Conservation (phyloP, 2,888 invertebrate species). For the Drosophila paranaensis region DNA sequence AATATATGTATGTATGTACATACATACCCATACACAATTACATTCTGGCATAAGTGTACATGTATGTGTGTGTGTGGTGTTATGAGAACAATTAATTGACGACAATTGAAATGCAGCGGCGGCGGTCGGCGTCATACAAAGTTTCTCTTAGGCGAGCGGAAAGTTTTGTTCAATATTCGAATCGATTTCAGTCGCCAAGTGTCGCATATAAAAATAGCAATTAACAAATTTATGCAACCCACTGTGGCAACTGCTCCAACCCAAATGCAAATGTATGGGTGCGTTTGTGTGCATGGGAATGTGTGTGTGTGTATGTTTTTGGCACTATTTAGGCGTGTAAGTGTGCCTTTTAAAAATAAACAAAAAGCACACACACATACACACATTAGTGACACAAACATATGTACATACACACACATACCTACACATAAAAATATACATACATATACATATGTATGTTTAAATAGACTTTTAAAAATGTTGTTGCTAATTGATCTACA, state of each 20-base stretch:
- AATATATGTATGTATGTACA: neutral
- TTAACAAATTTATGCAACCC: slow-evolving; percentile 77
- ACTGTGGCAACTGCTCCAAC: slow-evolving; percentile 31
- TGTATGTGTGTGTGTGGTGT: slow-evolving; percentile 4
- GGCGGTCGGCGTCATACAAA: slow-evolving; percentile 46
- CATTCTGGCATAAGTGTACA: slow-evolving; percentile 17
- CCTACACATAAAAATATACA: neutral
- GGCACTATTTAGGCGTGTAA: slow-evolving; percentile 18
- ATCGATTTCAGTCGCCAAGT: slow-evolving; percentile 60
- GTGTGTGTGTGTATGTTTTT: slow-evolving; percentile 3
- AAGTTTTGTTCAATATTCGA: slow-evolving; percentile 66
- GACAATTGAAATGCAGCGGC: slow-evolving; percentile 68
- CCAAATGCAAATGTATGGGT: slow-evolving; percentile 16
- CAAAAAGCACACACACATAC: slow-evolving; percentile 3
- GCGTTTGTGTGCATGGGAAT: slow-evolving; percentile 15
- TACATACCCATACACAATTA: neutral
- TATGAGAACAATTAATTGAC: slow-evolving; percentile 68
- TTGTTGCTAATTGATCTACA: slow-evolving; percentile 43
- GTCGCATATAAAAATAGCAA: slow-evolving; percentile 70
- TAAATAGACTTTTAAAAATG: slow-evolving; percentile 11
- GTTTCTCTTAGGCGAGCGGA: slow-evolving; percentile 65
- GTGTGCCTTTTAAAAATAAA: slow-evolving; percentile 55
- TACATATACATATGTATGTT: neutral
- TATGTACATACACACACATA: slow-evolving; percentile 11
- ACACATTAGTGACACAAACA: slow-evolving; percentile 10